These are phyloP conservation scores for Dysdera silvatica DNA, from an alignment of 1,140 invertebrate species.

Conservation along the genomic window DNA sequence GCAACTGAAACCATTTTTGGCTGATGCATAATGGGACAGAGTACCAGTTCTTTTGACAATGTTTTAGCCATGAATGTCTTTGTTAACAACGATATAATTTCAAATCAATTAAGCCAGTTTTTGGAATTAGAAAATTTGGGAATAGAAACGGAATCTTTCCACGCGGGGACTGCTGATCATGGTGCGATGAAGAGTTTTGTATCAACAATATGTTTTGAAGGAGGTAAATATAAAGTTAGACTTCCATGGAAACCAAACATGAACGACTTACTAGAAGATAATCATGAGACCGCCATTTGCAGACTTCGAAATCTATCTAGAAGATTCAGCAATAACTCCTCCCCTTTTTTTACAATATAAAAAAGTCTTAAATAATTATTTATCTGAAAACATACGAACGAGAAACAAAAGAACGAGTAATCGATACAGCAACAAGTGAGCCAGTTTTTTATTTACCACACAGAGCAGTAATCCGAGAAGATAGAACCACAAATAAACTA, in stretches of 20 bases:
- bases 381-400: background rate
- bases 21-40: too few species aligned
- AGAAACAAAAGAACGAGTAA: too few species aligned
- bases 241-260: background rate
- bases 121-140: too few species aligned
- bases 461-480: constrained; percentile 32
- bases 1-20: too few species aligned
- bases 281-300: background rate
- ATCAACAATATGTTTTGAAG: background rate
- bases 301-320: background rate
- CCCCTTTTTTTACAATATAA: background rate
- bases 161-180: too few species aligned
- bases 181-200: background rate
- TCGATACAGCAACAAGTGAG: background rate
- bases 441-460: constrained; percentile 32
- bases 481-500: background rate
- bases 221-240: background rate
- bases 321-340: background rate
- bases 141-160: too few species aligned
- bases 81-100: too few species aligned
- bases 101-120: too few species aligned
- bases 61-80: too few species aligned
- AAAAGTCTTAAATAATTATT: background rate
- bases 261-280: background rate
- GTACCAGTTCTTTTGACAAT: too few species aligned